Evolutionary conservation across 2,113 vertebrate species (phyloP).

Genomic region (Formicarius rufipectus): DNA sequence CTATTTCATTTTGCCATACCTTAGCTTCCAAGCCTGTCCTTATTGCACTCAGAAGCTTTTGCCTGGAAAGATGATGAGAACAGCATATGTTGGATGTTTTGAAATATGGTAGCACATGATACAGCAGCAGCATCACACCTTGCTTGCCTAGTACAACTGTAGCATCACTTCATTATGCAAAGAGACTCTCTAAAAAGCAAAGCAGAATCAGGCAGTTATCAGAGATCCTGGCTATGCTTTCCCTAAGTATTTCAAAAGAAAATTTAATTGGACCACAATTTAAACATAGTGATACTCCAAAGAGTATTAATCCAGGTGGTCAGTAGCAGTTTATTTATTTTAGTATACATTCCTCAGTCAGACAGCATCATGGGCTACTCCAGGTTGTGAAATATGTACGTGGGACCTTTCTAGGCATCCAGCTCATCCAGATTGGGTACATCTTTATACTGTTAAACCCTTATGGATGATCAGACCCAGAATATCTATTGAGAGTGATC

Average conservation of each 20-base stretch:
- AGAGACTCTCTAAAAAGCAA: neutral
- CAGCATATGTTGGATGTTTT: neutral
- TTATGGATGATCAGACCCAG: neutral
- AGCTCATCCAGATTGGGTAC: fast-evolving
- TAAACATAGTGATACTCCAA: neutral
- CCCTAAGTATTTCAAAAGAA: neutral
- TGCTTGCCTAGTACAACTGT: neutral
- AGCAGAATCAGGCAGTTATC: neutral
- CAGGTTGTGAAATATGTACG: fast-evolving
- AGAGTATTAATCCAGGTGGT: neutral
- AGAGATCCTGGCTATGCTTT: neutral
- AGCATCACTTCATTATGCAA: neutral
- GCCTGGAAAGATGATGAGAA: neutral
- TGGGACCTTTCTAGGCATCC: neutral
- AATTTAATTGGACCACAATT: neutral
- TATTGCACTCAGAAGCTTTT: neutral
- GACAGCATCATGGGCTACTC: neutral
- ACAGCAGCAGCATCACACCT: neutral
- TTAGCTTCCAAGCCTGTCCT: neutral
- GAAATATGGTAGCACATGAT: neutral
- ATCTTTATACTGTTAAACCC: neutral
- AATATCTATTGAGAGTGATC: neutral
- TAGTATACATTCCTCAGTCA: neutral
- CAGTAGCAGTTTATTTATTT: neutral
- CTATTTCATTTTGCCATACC: neutral